A percentile compares a stretch with the other conserved stretches of the same genome.
Evolutionary conservation across 2,113 vertebrate genomes (phyloP).

Genomic region (Monopterus albus): DNA sequence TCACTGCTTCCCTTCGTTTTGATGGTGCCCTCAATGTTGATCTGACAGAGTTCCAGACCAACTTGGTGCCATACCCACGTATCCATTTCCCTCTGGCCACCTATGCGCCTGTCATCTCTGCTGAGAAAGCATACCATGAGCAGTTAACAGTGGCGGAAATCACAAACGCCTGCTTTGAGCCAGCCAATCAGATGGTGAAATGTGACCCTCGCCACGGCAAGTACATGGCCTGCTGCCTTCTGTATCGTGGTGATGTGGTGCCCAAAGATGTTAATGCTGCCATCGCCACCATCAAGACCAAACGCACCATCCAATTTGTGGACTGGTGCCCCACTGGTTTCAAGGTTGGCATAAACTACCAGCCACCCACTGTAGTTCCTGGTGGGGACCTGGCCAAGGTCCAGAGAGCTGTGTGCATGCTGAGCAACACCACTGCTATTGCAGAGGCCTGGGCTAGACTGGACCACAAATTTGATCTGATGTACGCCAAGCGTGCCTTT

Average conservation of each 20-base stretch:
- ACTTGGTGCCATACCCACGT: constrained; percentile 79
- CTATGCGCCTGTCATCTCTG: constrained; percentile 84
- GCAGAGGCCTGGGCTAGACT: constrained; percentile 87
- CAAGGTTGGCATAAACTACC: neutral
- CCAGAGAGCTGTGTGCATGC: neutral
- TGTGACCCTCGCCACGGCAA: constrained; percentile 37
- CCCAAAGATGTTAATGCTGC: constrained; percentile 1
- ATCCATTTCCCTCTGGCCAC: constrained; percentile 81
- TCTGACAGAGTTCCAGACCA: constrained; percentile 90
- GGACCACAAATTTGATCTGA: constrained; percentile 87
- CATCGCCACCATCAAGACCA: neutral
- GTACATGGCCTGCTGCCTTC: constrained; percentile 60
- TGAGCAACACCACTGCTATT: constrained; percentile 54
- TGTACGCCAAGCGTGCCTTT: constrained; percentile 86
- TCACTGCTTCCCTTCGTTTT: constrained; percentile 87
- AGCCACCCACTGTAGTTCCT: neutral
- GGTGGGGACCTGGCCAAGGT: constrained; percentile 1
- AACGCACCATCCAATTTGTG: neutral
- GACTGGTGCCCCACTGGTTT: constrained; percentile 1
- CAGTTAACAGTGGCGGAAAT: constrained; percentile 76
- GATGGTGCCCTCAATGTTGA: constrained; percentile 91
- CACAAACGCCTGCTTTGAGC: constrained; percentile 84
- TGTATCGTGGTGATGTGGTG: neutral
- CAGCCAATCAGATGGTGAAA: constrained; percentile 86
- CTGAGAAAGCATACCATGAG: constrained; percentile 82